Base-by-base conservation (phyloP, 2,113 vertebrate genomes). In the Dinomys branickii region DNA sequence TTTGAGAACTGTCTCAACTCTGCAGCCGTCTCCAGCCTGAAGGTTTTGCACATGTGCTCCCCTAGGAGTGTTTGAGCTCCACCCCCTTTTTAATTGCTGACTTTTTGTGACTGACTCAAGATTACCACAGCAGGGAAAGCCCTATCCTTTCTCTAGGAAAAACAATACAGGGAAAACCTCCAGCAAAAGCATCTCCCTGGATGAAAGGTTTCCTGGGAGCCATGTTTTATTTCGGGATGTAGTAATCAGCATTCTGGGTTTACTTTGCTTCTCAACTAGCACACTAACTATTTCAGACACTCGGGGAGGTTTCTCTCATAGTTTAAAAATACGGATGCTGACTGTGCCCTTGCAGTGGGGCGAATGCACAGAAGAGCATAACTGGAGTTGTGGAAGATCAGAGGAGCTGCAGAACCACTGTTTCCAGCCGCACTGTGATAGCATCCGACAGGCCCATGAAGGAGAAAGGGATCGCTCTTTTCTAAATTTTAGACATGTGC, bases 111-210 rank as follows among this genome's bases (percentile, higher is more conserved):
- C 95, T 93, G 96, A 92, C 92, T 98, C 94, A 89, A 97, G 88
- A 96, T 73, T 52, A 56, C 94, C 69, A 90, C 38, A 97, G 59
- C n/a, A 92, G 96, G 82, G 94, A 98, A 98, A 98, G 87, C 77
- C 7, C 0, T 96, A 92, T 95, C 83, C 97, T 96, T 97, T 95
- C 89, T 95, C 63, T 97, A 93, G 98, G 85, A 91, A 94, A 98
- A 98, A 97, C 13, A 96, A 52, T 12, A 1, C 73, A 95, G 90
- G 50, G 77, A 97, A 98, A 98, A 89, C 50, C n/a, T 83, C 96
- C 90, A 77, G 93, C 88, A 97, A 98, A 97, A 78, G 2, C n/a
- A 38, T 65, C 56, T 20, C 4, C 9, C 8, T 56, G 81, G 30
- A 38, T 80, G n/a, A 54, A 65, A 61, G 26, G 5, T 38, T 91